Percentiles rank a stretch among this genome's conserved stretches.
Evolutionary conservation across 2,797 vertebrate species (phyloP).

Genomic region (Meriones psammophilus): DNA sequence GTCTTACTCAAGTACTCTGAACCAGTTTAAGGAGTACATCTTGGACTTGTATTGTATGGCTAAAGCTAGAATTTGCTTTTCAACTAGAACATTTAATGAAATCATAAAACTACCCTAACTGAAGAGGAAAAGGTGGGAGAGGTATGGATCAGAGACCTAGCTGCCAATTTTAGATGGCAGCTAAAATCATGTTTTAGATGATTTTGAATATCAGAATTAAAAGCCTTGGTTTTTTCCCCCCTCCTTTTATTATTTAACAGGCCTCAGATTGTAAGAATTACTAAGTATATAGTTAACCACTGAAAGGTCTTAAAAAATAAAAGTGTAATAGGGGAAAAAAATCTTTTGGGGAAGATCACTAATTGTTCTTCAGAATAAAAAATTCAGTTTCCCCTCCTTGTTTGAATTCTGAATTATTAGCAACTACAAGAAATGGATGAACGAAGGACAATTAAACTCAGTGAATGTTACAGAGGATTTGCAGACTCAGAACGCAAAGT

Average conservation of each 20-base stretch:
- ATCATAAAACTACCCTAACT: background rate
- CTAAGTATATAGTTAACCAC: background rate
- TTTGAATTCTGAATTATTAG: conserved; percentile 86
- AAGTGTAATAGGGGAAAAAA: conserved; percentile 30
- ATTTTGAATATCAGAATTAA: conserved; percentile 24
- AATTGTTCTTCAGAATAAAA: conserved; percentile 59
- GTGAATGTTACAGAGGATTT: conserved; percentile 97
- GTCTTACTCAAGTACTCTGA: conserved; percentile 46
- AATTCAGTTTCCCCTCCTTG: conserved; percentile 38
- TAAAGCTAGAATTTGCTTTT: conserved; percentile 34
- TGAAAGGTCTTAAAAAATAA: conserved; percentile 37
- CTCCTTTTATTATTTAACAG: conserved; percentile 35
- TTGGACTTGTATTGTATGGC: background rate
- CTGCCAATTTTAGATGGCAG: background rate
- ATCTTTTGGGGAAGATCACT: background rate
- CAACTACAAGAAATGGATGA: conserved; percentile 99
- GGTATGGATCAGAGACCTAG: background rate
- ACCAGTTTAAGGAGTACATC: conserved; percentile 20
- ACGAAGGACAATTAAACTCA: conserved; percentile 96
- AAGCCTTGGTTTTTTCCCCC: background rate
- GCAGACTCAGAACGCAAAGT: conserved; percentile 97
- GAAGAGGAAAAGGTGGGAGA: background rate
- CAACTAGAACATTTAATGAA: conserved; percentile 18
- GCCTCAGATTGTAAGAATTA: conserved; percentile 38
- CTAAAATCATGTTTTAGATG: background rate